Evolutionary conservation across 2,113 vertebrate genomes (phyloP).

Genomic region (Zosterops pallidus): DNA sequence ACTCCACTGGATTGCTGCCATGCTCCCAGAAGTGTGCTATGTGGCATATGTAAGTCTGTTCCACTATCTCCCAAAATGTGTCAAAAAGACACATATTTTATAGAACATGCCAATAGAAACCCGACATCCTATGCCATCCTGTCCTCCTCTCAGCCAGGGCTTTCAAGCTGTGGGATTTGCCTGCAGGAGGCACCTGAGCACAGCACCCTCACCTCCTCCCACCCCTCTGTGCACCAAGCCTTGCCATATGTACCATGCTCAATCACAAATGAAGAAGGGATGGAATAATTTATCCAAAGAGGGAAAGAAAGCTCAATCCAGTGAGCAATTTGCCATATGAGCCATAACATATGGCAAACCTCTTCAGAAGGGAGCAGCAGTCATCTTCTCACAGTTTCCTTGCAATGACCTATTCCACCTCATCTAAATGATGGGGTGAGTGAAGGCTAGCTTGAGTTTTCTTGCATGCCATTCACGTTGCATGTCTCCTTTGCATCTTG

Average conservation of each 20-base stretch:
- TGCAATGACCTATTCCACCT: neutral
- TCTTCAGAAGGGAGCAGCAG: neutral
- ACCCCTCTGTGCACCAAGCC: neutral
- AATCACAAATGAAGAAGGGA: neutral
- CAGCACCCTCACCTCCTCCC: neutral
- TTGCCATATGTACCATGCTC: neutral
- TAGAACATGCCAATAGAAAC: neutral
- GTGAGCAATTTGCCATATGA: neutral
- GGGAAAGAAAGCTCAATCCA: neutral
- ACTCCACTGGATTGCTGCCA: neutral
- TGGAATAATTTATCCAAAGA: neutral
- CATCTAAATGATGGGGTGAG: neutral
- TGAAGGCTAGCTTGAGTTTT: neutral
- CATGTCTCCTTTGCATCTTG: neutral
- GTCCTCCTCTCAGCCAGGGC: neutral
- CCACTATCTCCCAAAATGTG: neutral
- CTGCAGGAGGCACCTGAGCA: neutral
- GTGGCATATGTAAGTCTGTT: conserved; percentile 11
- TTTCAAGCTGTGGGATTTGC: neutral
- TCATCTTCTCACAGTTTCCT: neutral
- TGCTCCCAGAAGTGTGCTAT: neutral
- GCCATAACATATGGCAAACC: neutral
- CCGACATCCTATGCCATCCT: neutral
- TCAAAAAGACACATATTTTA: conserved; percentile 16
- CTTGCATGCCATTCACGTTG: neutral